Percentiles rank a stretch among this genome's conserved stretches.
These are phyloP conservation scores for Zaprionus africanus DNA, from an alignment of 1,140 invertebrate genomes.

Conservation along the genomic window DNA sequence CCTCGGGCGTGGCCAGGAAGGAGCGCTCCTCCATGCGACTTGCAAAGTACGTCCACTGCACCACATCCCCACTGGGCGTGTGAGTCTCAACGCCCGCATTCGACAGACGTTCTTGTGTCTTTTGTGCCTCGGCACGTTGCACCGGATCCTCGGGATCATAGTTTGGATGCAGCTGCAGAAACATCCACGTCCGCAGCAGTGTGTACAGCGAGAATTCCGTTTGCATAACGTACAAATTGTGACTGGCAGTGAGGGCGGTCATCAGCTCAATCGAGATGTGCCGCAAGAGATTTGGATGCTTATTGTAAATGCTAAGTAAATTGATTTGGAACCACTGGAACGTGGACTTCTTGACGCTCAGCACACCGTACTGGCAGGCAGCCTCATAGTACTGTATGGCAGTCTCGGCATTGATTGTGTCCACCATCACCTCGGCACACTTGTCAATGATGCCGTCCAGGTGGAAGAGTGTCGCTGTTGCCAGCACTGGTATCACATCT, in stretches of 20 bases:
- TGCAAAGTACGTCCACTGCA: slow-evolving; percentile 71
- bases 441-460: slow-evolving; percentile 91
- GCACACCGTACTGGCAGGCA: slow-evolving; percentile 88
- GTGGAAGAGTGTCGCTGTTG: slow-evolving; percentile 91
- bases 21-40: slow-evolving; percentile 85
- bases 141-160: slow-evolving; percentile 75
- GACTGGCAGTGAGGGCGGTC: slow-evolving; percentile 87
- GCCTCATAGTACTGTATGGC: slow-evolving; percentile 89
- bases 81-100: slow-evolving; percentile 73
- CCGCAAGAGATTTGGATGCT: slow-evolving; percentile 86
- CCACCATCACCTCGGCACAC: slow-evolving; percentile 90
- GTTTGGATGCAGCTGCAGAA: slow-evolving; percentile 84
- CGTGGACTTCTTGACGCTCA: slow-evolving; percentile 87
- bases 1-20: slow-evolving; percentile 87
- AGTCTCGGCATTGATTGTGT: slow-evolving; percentile 89
- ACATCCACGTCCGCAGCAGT: slow-evolving; percentile 89
- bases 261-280: slow-evolving; percentile 89
- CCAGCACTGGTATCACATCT: slow-evolving; percentile 89
- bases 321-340: slow-evolving; percentile 90
- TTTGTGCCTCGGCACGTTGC: slow-evolving; percentile 53
- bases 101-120: slow-evolving; percentile 54
- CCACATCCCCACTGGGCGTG: slow-evolving; percentile 63
- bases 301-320: slow-evolving; percentile 87
- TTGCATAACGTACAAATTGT: slow-evolving; percentile 90
- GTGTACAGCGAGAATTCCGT: slow-evolving; percentile 93